A percentile compares a stretch with the other conserved stretches of the same genome.
These are phyloP conservation scores for Chroicocephalus ridibundus DNA, from an alignment of 2,113 vertebrate genomes.

Conservation along the genomic window DNA sequence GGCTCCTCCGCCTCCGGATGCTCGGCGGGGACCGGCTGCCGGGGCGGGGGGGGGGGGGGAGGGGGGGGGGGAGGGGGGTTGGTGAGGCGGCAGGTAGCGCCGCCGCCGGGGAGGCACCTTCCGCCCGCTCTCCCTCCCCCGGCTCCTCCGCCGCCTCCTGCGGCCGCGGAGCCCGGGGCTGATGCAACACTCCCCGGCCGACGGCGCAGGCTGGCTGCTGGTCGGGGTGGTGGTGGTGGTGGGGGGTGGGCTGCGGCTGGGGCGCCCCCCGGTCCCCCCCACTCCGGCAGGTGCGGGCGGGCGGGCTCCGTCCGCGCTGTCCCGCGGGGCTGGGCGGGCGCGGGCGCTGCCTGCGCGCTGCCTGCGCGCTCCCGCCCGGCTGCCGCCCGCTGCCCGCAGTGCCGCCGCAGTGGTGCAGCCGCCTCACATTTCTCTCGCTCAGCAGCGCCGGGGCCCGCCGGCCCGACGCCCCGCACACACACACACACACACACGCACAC, in stretches of 20 bases:
- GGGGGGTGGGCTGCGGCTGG: not conserved
- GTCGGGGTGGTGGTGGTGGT: not conserved
- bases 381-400: conserved; percentile 17
- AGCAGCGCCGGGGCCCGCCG: not conserved
- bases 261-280: not conserved
- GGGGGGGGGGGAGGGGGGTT: not conserved
- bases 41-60: too few relatives aligned
- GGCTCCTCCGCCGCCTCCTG: not conserved
- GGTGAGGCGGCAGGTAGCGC: not conserved
- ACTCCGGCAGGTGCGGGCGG: not conserved
- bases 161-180: not conserved
- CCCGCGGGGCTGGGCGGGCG: not conserved
- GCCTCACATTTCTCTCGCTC: conserved; percentile 35
- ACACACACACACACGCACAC: not conserved
- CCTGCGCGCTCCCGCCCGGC: not conserved
- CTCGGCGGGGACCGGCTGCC: not conserved
- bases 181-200: not conserved
- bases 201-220: not conserved
- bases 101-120: not conserved
- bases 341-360: not conserved
- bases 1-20: not conserved
- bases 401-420: conserved; percentile 57
- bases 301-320: not conserved
- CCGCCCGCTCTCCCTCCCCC: not conserved
- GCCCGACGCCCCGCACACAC: not conserved